Conservation (phyloP, 2,113 vertebrate species). For the Onychorhynchus coronatus region DNA sequence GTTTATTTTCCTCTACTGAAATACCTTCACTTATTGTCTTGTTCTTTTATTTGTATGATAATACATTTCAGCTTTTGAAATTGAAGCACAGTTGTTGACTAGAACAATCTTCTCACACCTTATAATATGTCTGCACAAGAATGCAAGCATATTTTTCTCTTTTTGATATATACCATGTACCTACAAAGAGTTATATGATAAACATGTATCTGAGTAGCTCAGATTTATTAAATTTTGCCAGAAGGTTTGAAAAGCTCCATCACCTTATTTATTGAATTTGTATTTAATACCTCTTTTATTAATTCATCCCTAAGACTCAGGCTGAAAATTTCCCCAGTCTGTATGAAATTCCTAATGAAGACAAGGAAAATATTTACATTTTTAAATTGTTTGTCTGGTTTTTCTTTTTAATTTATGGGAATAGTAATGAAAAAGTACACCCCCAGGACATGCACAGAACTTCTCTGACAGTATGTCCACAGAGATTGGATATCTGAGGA, state of each 20-base stretch:
- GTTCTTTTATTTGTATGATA: neutral
- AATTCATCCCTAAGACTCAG: neutral
- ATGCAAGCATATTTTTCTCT: neutral
- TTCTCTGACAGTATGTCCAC: neutral
- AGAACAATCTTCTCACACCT: slow-evolving; percentile 10
- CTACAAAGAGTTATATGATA: neutral
- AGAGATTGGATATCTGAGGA: neutral
- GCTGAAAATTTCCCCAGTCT: neutral
- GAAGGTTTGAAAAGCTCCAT: neutral
- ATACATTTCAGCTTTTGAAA: neutral
- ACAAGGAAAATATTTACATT: neutral
- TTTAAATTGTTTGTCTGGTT: neutral
- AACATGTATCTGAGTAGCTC: neutral
- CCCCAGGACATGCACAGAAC: neutral
- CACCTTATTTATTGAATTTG: neutral
- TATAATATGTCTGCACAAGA: neutral
- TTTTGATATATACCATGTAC: neutral
- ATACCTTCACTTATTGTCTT: neutral
- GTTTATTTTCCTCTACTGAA: neutral
- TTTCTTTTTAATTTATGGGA: neutral
- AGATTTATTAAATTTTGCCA: neutral
- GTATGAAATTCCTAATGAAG: neutral
- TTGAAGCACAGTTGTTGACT: neutral
- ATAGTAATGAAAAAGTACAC: neutral
- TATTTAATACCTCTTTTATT: neutral